Conservation (phyloP, 1,140 invertebrate species). For the Drosophila orena region DNA sequence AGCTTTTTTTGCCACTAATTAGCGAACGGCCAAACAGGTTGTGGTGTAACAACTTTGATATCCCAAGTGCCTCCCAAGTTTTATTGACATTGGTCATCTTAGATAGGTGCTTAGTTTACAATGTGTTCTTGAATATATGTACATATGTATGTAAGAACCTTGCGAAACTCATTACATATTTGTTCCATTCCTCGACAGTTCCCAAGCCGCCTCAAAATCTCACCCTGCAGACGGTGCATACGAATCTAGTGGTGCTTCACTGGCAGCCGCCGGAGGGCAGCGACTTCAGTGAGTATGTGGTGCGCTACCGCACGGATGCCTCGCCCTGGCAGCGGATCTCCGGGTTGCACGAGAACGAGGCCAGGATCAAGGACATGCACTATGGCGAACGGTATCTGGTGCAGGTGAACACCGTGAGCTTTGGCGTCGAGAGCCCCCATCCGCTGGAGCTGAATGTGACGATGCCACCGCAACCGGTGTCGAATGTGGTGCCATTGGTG, state of each 20-base stretch:
- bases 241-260: constrained; percentile 91
- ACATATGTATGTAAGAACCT: no score
- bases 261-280: constrained; percentile 92
- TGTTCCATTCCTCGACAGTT: constrained; percentile 85
- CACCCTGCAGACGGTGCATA: constrained; percentile 91
- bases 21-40: constrained; percentile 2
- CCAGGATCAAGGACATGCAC: constrained; percentile 94
- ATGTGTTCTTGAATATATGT: no score
- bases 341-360: constrained; percentile 88
- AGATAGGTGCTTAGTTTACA: background rate
- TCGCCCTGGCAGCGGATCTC: constrained; percentile 89
- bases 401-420: constrained; percentile 94
- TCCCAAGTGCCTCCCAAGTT: background rate
- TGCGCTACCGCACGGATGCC: constrained; percentile 91
- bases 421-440: constrained; percentile 91
- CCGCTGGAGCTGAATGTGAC: constrained; percentile 92
- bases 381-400: constrained; percentile 94
- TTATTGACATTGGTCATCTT: background rate
- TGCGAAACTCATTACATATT: no score
- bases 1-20: constrained; percentile 13
- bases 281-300: constrained; percentile 91
- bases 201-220: constrained; percentile 93
- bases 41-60: background rate
- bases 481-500: constrained; percentile 91
- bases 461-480: constrained; percentile 93